Evolutionary conservation across 2,888 invertebrate species (phyloP).

Genomic region (Ferdinandea cuprea): DNA sequence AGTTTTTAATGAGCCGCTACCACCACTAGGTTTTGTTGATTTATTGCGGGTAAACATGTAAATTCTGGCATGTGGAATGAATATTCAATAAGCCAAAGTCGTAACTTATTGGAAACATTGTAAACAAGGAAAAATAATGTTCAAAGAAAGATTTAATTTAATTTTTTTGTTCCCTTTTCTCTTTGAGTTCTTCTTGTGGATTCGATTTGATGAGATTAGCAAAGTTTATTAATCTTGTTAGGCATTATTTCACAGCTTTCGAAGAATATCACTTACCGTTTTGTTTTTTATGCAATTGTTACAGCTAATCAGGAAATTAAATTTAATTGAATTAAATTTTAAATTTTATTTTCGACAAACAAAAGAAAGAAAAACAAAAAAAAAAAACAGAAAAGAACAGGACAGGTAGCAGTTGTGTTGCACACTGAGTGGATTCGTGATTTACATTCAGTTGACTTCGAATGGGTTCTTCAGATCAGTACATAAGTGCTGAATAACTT

Average conservation of each 20-base stretch:
- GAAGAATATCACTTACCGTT: background rate
- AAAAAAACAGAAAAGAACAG: too few relatives aligned
- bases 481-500: too few relatives aligned
- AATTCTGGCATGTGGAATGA: conserved; percentile 61
- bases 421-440: too few relatives aligned
- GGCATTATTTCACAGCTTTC: background rate
- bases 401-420: too few relatives aligned
- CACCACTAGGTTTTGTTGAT: conserved; percentile 35
- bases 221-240: background rate
- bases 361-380: too few relatives aligned
- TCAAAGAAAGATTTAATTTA: background rate
- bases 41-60: conserved; percentile 64
- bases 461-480: too few relatives aligned
- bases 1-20: conserved; percentile 46
- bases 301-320: background rate
- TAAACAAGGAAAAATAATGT: conserved; percentile 29
- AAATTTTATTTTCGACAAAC: background rate
- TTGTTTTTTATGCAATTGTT: background rate
- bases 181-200: too few relatives aligned
- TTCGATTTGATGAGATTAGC: conserved; percentile 1
- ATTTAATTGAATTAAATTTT: background rate
- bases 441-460: too few relatives aligned
- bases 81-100: conserved; percentile 58
- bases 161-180: background rate
- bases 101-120: conserved; percentile 48